These are phyloP conservation scores for Zelleria hepariella DNA, from an alignment of 2,888 invertebrate species.

Conservation along the genomic window DNA sequence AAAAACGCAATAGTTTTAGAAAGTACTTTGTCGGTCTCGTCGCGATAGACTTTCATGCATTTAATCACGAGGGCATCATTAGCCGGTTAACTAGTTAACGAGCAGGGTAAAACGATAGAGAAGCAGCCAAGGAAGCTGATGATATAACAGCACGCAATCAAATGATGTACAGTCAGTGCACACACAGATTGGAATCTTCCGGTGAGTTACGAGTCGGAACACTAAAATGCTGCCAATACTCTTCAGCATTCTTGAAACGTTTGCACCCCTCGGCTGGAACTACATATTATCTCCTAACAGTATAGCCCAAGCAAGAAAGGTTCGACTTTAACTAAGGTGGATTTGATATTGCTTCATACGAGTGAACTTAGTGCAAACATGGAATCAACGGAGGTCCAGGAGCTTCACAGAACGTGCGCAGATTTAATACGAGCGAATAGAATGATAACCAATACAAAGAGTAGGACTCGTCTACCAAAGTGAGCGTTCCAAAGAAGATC, in stretches of 20 bases:
- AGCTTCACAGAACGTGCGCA: constrained; percentile 6
- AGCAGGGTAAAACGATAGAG: not conserved
- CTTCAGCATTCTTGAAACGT: not conserved
- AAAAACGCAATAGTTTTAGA: not conserved
- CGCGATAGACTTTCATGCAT: not conserved
- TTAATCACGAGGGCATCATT: not conserved
- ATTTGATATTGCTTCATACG: too few relatives aligned
- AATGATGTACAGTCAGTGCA: constrained; percentile 4
- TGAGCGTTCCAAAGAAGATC: not conserved
- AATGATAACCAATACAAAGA: not conserved
- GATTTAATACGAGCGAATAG: constrained; percentile 7
- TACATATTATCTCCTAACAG: too few relatives aligned
- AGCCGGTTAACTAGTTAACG: not conserved
- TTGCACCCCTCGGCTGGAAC: not conserved
- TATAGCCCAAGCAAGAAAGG: too few relatives aligned
- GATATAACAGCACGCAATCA: not conserved
- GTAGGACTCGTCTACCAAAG: not conserved
- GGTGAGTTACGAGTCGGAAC: not conserved
- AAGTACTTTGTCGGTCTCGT: not conserved
- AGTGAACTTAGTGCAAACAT: too few relatives aligned
- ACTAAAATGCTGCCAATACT: not conserved
- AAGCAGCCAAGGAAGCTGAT: not conserved
- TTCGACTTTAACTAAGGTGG: too few relatives aligned
- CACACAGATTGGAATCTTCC: constrained; percentile 12
- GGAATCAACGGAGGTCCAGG: not conserved